These are phyloP conservation scores for Lasius fuliginosus DNA, from an alignment of 2,888 invertebrate genomes.

Conservation along the genomic window DNA sequence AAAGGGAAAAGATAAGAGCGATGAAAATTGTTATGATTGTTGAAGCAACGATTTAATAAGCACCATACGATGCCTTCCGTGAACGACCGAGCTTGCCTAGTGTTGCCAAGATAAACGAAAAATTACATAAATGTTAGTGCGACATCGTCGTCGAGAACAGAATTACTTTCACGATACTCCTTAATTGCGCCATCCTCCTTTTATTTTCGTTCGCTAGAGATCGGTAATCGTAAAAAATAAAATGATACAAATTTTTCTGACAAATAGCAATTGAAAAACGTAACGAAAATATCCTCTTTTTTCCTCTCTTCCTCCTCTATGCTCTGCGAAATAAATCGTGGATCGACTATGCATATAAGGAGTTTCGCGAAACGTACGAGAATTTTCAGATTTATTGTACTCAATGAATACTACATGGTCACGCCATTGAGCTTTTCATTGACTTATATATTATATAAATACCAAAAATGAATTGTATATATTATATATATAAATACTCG, in stretches of 20 bases:
- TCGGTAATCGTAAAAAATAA: conserved; percentile 1
- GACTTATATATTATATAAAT: conserved; percentile 78
- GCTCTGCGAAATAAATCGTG: conserved; percentile 21
- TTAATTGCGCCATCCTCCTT: conserved; percentile 51
- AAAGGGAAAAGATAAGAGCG: conserved; percentile 47
- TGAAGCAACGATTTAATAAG: conserved; percentile 85
- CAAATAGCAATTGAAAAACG: neutral
- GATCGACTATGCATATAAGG: conserved; percentile 48
- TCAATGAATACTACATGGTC: conserved; percentile 79
- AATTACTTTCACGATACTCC: conserved; percentile 67
- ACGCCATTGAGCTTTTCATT: conserved; percentile 84
- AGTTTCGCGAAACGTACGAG: conserved; percentile 54
- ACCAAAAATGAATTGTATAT: conserved; percentile 72
- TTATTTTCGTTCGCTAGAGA: conserved; percentile 7
- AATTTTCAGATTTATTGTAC: conserved; percentile 67
- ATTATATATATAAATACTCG: conserved; percentile 70
- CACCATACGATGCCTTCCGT: conserved; percentile 86
- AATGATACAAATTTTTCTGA: neutral
- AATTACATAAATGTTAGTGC: conserved; percentile 68
- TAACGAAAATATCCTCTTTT: neutral
- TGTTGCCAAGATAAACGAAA: conserved; percentile 70
- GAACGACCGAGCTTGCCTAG: conserved; percentile 86
- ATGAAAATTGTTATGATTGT: conserved; percentile 83
- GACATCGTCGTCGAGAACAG: conserved; percentile 71
- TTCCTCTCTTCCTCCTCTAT: neutral